These are phyloP conservation scores for Synanthedon vespiformis DNA, from an alignment of 2,888 invertebrate genomes.

Conservation along the genomic window DNA sequence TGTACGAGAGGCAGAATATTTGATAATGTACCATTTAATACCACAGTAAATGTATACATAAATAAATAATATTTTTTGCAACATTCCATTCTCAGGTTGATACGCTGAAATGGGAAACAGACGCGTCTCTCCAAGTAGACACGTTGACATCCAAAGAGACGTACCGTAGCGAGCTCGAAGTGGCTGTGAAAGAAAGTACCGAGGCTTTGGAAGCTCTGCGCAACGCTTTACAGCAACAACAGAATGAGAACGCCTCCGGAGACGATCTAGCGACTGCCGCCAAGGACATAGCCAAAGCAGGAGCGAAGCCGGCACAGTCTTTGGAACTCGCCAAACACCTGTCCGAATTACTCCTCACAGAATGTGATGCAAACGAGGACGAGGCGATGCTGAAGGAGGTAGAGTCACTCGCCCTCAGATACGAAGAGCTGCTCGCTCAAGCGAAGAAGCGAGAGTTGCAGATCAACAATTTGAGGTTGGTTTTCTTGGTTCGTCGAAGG, in stretches of 20 bases:
- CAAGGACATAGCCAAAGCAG: conserved; percentile 79
- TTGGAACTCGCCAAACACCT: conserved; percentile 86
- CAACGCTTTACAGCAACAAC: conserved; percentile 49
- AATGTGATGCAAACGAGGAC: conserved; percentile 76
- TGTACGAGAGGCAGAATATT: too few species aligned
- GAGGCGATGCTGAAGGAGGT: conserved; percentile 77
- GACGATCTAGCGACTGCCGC: conserved; percentile 73
- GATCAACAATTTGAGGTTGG: conserved; percentile 82
- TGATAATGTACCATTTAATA: too few species aligned
- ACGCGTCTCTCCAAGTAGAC: conserved; percentile 85
- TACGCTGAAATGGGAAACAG: conserved; percentile 80
- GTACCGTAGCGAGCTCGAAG: conserved; percentile 79
- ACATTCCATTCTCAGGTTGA: conserved; percentile 71
- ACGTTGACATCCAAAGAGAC: conserved; percentile 88
- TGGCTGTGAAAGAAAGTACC: conserved; percentile 79
- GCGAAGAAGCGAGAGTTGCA: conserved; percentile 82
- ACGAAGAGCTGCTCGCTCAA: conserved; percentile 75
- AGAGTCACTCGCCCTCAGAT: conserved; percentile 73
- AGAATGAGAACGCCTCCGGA: conserved; percentile 63
- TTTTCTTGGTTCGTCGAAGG: conserved; percentile 3
- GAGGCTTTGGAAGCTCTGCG: conserved; percentile 76
- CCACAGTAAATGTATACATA: too few species aligned
- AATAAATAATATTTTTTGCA: too few species aligned
- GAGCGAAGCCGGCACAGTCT: conserved; percentile 83
- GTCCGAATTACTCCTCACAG: conserved; percentile 78